Percentiles rank a stretch among this genome's conserved stretches.
These are phyloP conservation scores for Lasiurus cinereus DNA, from an alignment of 2,113 vertebrate genomes.

Conservation along the genomic window DNA sequence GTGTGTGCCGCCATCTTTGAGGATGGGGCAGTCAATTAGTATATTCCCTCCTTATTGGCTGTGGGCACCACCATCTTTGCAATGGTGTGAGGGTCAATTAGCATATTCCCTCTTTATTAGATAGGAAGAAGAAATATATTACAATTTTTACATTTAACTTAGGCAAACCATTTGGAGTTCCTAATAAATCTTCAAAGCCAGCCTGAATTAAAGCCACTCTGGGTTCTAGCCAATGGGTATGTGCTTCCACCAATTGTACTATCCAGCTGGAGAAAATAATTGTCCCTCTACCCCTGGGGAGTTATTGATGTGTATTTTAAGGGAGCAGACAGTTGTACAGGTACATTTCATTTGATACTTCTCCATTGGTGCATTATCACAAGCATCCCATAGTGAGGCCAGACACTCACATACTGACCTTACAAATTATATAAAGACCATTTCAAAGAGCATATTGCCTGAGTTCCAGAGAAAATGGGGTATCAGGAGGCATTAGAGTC, in stretches of 20 bases:
- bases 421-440: background rate
- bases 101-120: no score
- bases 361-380: background rate
- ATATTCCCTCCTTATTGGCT: no score
- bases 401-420: background rate
- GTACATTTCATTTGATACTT: background rate
- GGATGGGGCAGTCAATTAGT: no score
- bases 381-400: background rate
- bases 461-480: background rate
- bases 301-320: background rate
- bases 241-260: background rate
- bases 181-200: constrained; percentile 38
- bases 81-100: no score
- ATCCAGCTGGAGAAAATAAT: background rate
- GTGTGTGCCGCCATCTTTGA: no score
- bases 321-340: background rate
- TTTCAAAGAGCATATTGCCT: background rate
- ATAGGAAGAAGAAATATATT: background rate
- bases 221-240: background rate
- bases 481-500: background rate
- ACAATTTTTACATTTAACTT: constrained; percentile 9
- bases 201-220: constrained; percentile 14
- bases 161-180: background rate
- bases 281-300: background rate
- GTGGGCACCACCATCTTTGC: no score